These are phyloP conservation scores for Vultur gryphus DNA, from an alignment of 2,797 vertebrate genomes.

Conservation along the genomic window DNA sequence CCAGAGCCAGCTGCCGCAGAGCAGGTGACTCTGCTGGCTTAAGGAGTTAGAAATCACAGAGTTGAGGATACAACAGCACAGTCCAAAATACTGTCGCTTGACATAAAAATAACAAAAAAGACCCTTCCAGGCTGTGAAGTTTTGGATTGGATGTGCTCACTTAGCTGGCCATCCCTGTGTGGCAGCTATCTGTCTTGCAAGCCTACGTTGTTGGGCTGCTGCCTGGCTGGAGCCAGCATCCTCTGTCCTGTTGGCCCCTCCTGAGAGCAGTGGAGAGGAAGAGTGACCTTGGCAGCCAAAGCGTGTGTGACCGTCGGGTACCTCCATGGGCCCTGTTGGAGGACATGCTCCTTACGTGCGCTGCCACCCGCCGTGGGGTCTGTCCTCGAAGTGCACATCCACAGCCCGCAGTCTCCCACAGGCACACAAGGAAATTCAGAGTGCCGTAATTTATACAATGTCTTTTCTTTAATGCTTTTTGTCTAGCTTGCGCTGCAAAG, in stretches of 20 bases:
- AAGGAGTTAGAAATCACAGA: not conserved
- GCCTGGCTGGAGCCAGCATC: not conserved
- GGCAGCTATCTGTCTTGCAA: not conserved
- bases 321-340: not conserved
- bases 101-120: not conserved
- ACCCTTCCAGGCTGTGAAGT: not conserved
- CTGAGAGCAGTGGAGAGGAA: not conserved
- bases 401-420: fast-evolving
- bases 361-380: fast-evolving
- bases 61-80: not conserved
- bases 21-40: not conserved
- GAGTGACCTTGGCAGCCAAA: fast-evolving
- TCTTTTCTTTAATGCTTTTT: not conserved
- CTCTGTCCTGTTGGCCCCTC: not conserved
- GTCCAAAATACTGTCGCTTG: not conserved
- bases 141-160: not conserved
- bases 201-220: fast-evolving
- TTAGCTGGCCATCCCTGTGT: not conserved
- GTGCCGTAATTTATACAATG: not conserved
- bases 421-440: not conserved
- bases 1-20: not conserved
- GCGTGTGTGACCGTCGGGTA: not conserved
- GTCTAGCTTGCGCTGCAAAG: not conserved
- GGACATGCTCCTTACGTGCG: fast-evolving
- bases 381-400: fast-evolving